Evolutionary conservation across 2,113 vertebrate species (phyloP), one percentile per base, ranked within the genome.

Genomic region (Triplophysa siluroides): DNA sequence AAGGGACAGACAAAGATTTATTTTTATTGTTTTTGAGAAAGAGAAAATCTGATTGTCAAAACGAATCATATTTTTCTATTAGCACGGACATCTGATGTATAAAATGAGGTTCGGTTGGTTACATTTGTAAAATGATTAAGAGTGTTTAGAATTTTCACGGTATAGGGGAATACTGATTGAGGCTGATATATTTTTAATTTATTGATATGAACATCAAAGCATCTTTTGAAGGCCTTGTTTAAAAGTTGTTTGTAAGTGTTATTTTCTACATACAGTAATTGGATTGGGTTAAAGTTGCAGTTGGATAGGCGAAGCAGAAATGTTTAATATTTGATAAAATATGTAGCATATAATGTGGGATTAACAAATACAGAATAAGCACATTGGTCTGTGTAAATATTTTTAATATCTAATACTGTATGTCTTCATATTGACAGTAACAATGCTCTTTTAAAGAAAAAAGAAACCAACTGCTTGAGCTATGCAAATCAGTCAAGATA

Each of bases 401-500:
- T 91, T 88, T 84, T 56, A 61, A 79, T 87, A 38, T 83, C 86
- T 81, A 87, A 83, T 21, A 64, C 61, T 50, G 43, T 87, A 85
- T 86, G 82, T 86, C 81, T 78, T 86, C 81, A 80, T 88, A 84
- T 88, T 75, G 84, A 78, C 79, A 84, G 63, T 86, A 83, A 85
- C 62, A 83, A 87, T 90, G 78, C 80, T 88, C 82, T 81, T 87
- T 85, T 87, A 41, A 87, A 81, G 64, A 69, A 76, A 78, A 82
- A 81, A 79, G 56, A 75, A 41, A 60, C 50, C 84, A 88, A 88
- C 75, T 88, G 90, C 90, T 91, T 90, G 83, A 90, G 89, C 92
- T 93, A 93, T 93, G 92, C 92, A 93, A 93, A 90, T 83, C 26
- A 76, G 84, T 67, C 78, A 76, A 73, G 81, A 80, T 50, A 87